Base-by-base conservation (phyloP, 2,113 vertebrate genomes). In the Shinisaurus crocodilurus region DNA sequence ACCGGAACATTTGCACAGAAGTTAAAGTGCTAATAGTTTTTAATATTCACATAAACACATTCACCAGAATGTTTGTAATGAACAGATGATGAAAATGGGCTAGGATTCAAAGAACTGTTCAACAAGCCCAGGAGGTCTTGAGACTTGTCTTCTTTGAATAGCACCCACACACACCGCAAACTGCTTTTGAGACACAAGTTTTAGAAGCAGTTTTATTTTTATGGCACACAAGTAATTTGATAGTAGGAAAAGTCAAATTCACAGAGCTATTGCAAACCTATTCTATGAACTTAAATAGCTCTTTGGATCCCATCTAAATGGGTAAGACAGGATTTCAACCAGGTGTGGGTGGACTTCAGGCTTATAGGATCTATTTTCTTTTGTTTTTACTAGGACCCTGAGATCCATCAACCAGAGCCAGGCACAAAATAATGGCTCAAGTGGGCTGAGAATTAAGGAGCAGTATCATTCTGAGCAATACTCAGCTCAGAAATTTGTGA, bases 1-100 rank as follows among this genome's bases (percentile, higher is more conserved):
- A 96, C 60, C 90, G 92, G 91, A 94, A 45, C 92, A 96, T 94
- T 76, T 94, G 94, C 91, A 93, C 93, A 96, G 90, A 92, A 96
- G 91, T 95, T 96, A 90, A 90, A 95, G 48, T 92, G 88, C 93
- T 75, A 27, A 48, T 93, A 94, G 92, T 95, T 91, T 94, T 89
- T 85, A 85, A 34, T 84, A 84, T 16, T 94, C 94, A 95, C 91
- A 91, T 90, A 93, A 95, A 95, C 95, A 96, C 93, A 90, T 48
- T 83, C 76, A 87, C 63, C 50, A 82, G 48, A 91, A 65, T 32
- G 13, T 29, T 86, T 32, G 13, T 57, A 57, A 37, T 57, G 45
- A 74, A 43, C n/a, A 57, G 75, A 72, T 54, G 32, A 13, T 54
- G 48, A n/a, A 86, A 6, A n/a, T 23, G n/a, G 65, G 43, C 82